These are phyloP conservation scores for Acutogordius australiensis DNA, from an alignment of 2,888 invertebrate species.

Conservation along the genomic window DNA sequence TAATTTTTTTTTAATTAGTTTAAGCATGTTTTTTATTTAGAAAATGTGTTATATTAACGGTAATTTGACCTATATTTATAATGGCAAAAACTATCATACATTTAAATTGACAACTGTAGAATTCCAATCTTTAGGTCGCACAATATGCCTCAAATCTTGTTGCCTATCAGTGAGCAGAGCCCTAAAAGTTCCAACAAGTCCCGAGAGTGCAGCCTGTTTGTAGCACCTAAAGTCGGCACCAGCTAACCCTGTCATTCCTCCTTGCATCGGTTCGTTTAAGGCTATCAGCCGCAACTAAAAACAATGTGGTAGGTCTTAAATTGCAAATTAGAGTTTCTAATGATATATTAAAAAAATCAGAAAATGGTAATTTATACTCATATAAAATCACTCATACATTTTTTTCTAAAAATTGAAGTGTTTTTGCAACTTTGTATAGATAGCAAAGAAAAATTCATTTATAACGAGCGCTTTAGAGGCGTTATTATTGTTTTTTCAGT, in stretches of 20 bases:
- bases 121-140: not conserved
- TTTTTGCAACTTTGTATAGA: too few relatives aligned
- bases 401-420: too few relatives aligned
- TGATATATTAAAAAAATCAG: not conserved
- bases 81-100: not conserved
- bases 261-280: not conserved
- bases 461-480: too few relatives aligned
- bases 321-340: not conserved
- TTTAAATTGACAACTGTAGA: not conserved
- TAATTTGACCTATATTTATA: too few relatives aligned
- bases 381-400: too few relatives aligned
- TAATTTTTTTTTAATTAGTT: not conserved
- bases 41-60: too few relatives aligned
- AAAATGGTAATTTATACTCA: not conserved
- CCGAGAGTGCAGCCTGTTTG: not conserved
- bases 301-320: too few relatives aligned
- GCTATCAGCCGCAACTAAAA: conserved; percentile 3
- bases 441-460: too few relatives aligned
- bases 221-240: conserved; percentile 10
- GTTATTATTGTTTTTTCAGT: too few relatives aligned
- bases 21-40: too few relatives aligned
- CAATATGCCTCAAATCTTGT: conserved; percentile 4
- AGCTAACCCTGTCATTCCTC: conserved; percentile 11
- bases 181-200: not conserved
- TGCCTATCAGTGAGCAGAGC: not conserved